Base-by-base conservation (phyloP, 2,113 vertebrate genomes). In the Hoplias malabaricus region DNA sequence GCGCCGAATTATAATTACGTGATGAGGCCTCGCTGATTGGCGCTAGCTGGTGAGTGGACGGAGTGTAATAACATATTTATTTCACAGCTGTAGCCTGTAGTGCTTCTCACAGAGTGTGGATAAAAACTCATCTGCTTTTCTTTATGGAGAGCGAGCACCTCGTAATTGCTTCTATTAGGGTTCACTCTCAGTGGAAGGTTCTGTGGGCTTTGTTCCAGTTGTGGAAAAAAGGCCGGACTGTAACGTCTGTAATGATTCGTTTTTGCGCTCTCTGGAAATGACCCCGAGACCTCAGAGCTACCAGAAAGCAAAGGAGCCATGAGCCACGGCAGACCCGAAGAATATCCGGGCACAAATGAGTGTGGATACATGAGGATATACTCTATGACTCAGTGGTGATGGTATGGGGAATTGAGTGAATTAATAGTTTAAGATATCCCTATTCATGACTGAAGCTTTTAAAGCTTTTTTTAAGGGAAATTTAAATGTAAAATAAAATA, bases 1-100 rank as follows among this genome's bases (percentile, higher is more conserved):
- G 40, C 61, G 63, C 19, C n/a, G 73, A 83, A 82, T 82, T 69
- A 43, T 69, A 77, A 85, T 79, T 61, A 77, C 25, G 33, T 63
- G 40, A 66, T 74, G 78, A 71, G 62, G 57, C 42, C 25, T 29
- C 10, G 63, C 36, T 79, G 59, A 81, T 73, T 71, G 72, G 63
- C 63, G 38, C 19, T 57, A 57, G 69, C 71, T 6, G 57, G 31
- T 19, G 59, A 5, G 31, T 34, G 19, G 19, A 63, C 2, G 16
- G 59, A 63, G 59, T n/a, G 59, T 34, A 63, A 63, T 36, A 63
- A 33, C 57, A 19, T 61, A 34, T 63, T 63, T 63, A 63, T 63
- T 61, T 63, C 16, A 63, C 59, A 25, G 31, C 59, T 36, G 7
- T 63, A 34, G 59, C 59, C 59, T 29, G 25, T 61, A 13, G 12